Conservation (phyloP, 92 coral and sea anemone species). For the Diadumene lineata region DNA sequence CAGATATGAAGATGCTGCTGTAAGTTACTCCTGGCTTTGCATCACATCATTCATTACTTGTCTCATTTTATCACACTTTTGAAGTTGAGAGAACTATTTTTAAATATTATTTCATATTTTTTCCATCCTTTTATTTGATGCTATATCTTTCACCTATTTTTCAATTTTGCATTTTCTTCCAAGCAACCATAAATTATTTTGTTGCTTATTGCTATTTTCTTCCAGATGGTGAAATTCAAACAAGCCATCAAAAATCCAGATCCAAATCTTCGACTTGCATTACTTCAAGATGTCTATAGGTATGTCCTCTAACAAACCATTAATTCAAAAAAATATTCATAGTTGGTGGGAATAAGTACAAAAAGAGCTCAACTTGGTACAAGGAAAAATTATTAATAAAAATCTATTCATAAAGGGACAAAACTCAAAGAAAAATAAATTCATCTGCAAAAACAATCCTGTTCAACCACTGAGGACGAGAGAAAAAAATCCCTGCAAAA, state of each 20-base stretch:
- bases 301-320: conserved; percentile 3
- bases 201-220: background rate
- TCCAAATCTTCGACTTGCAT: conserved; percentile 65
- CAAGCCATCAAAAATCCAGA: conserved; percentile 61
- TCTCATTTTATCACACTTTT: background rate
- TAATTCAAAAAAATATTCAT: no score
- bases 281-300: conserved; percentile 69
- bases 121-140: background rate
- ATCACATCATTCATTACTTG: background rate
- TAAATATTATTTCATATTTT: background rate
- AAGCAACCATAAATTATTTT: background rate
- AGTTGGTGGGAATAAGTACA: no score
- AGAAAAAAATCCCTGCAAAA: no score
- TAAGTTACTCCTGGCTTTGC: conserved; percentile 14
- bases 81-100: no score
- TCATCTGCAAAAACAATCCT: no score
- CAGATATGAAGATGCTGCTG: conserved; percentile 86
- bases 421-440: no score
- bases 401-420: no score
- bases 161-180: background rate
- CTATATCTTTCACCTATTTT: background rate
- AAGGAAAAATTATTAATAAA: no score
- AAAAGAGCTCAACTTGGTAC: no score
- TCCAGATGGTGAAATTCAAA: conserved; percentile 78
- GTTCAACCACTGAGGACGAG: no score